These are phyloP conservation scores for Epizoanthus illoricatus DNA, from an alignment of 92 coral and sea anemone genomes.

Conservation along the genomic window DNA sequence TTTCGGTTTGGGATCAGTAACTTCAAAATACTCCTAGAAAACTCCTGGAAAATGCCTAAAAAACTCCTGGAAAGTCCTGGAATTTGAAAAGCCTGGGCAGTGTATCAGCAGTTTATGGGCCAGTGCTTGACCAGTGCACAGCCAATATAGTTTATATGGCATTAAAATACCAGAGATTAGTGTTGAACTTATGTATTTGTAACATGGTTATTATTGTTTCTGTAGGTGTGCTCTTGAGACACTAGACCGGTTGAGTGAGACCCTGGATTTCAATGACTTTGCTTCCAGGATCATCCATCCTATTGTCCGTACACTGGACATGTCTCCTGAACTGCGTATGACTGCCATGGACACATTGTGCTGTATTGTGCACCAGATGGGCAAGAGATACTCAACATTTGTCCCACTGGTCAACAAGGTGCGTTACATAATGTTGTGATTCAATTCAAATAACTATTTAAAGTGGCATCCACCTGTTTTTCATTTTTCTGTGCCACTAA, in stretches of 20 bases:
- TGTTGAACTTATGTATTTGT: neutral
- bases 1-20: too few relatives aligned
- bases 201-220: neutral
- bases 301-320: slow-evolving; percentile 87
- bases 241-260: slow-evolving; percentile 90
- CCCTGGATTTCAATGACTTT: slow-evolving; percentile 95
- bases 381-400: slow-evolving; percentile 90
- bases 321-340: slow-evolving; percentile 77
- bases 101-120: too few relatives aligned
- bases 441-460: neutral
- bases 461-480: too few relatives aligned
- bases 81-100: too few relatives aligned
- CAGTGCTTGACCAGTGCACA: neutral
- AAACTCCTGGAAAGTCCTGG: too few relatives aligned
- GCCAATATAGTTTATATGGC: neutral
- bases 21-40: too few relatives aligned
- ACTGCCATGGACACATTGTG: slow-evolving; percentile 96
- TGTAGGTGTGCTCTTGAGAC: slow-evolving; percentile 90
- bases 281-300: slow-evolving; percentile 96
- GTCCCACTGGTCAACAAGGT: slow-evolving; percentile 92
- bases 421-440: neutral
- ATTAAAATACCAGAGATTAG: neutral
- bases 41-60: too few relatives aligned
- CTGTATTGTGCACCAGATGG: slow-evolving; percentile 90
- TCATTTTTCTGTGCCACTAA: too few relatives aligned